Conservation (phyloP, 2,113 vertebrate species). For the Gobio gobio region DNA sequence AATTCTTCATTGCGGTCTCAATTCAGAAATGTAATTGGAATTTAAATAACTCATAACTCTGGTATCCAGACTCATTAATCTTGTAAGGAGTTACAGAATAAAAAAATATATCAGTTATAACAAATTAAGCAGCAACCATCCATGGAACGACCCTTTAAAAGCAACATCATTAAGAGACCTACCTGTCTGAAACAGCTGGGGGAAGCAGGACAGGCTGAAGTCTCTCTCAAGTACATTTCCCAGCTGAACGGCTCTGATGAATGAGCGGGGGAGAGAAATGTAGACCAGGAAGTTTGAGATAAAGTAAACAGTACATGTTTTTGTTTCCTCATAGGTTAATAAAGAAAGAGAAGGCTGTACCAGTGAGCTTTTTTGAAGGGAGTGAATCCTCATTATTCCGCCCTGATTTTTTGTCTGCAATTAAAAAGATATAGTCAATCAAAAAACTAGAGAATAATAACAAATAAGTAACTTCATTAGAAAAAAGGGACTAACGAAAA, state of each 20-base stretch:
- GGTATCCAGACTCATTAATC: neutral
- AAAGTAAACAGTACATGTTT: neutral
- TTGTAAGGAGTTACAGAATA: neutral
- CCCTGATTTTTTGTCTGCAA: conserved; percentile 82
- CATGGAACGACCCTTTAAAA: neutral
- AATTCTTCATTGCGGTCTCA: neutral
- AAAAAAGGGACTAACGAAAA: neutral
- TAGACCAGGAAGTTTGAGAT: neutral
- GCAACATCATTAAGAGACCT: conserved; percentile 39
- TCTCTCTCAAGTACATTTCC: conserved; percentile 92
- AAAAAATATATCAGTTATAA: neutral
- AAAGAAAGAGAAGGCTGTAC: conserved; percentile 61
- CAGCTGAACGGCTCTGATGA: conserved; percentile 87
- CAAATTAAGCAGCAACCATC: neutral
- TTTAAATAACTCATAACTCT: neutral
- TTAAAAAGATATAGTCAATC: neutral
- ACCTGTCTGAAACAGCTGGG: conserved; percentile 92
- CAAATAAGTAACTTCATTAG: neutral
- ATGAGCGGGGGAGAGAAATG: conserved; percentile 22
- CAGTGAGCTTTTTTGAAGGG: conserved; percentile 73
- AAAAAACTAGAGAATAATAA: neutral
- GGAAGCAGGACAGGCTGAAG: conserved; percentile 84
- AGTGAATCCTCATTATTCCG: conserved; percentile 67
- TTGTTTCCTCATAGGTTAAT: neutral
- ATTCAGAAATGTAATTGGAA: neutral